A percentile compares a stretch with the other conserved stretches of the same genome.
Evolutionary conservation across 2,797 vertebrate genomes (phyloP).

Genomic region (Chaetophractus vellerosus): DNA sequence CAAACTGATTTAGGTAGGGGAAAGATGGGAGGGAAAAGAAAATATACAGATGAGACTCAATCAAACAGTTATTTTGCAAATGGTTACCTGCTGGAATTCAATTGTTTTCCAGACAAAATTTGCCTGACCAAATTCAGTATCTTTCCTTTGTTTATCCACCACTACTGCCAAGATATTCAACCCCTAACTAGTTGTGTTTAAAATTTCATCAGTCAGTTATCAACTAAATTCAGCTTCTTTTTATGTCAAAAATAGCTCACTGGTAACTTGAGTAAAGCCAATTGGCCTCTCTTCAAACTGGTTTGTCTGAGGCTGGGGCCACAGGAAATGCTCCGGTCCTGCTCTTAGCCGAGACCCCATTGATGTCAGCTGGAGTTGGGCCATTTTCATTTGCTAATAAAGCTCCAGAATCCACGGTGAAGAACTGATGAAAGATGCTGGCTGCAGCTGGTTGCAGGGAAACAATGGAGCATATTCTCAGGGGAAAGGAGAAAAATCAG

Average conservation of each 20-base stretch:
- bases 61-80: conserved; percentile 29
- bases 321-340: conserved; percentile 65
- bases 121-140: neutral
- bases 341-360: conserved; percentile 52
- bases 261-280: conserved; percentile 75
- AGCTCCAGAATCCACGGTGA: conserved; percentile 71
- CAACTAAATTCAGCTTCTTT: conserved; percentile 81
- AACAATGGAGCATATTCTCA: neutral
- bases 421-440: conserved; percentile 80
- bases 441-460: conserved; percentile 51
- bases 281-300: conserved; percentile 82
- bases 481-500: neutral
- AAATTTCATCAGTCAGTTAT: conserved; percentile 82
- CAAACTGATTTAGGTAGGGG: neutral
- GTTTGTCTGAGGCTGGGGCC: conserved; percentile 72
- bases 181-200: conserved; percentile 48
- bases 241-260: conserved; percentile 84
- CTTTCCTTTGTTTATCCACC: neutral
- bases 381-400: conserved; percentile 81
- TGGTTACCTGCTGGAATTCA: neutral
- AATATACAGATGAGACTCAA: neutral
- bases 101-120: conserved; percentile 64
- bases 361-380: conserved; percentile 80
- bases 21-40: neutral
- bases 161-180: conserved; percentile 46